Percentiles rank a stretch among this genome's conserved stretches.
These are phyloP conservation scores for Exephanes ischioxanthus DNA, from an alignment of 2,888 invertebrate genomes.

Conservation along the genomic window DNA sequence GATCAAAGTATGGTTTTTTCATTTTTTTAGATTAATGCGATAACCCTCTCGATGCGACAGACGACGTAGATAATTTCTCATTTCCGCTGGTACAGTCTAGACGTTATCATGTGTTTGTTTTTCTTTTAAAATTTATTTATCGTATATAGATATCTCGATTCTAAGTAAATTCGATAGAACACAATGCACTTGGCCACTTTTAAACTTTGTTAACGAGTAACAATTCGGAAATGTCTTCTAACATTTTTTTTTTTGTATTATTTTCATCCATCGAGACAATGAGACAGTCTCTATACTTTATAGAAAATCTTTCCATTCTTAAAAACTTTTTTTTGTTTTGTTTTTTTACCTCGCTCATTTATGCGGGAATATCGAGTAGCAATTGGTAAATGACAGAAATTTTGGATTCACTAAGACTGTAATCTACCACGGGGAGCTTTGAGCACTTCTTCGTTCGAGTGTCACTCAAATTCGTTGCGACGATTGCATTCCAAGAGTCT, in stretches of 20 bases:
- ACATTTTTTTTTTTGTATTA: conserved; percentile 3
- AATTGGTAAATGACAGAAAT: conserved; percentile 24
- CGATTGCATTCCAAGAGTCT: conserved; percentile 44
- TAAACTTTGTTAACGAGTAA: conserved; percentile 45
- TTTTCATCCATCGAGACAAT: not conserved
- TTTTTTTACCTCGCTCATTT: not conserved
- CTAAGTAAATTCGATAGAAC: conserved; percentile 53
- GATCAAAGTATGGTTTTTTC: conserved; percentile 18
- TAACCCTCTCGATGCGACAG: conserved; percentile 20
- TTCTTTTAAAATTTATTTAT: conserved; percentile 13
- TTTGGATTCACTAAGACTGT: conserved; percentile 29
- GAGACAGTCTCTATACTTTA: conserved; percentile 11
- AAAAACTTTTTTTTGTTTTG: conserved; percentile 25
- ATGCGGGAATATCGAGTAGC: conserved; percentile 22
- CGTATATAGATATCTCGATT: conserved; percentile 35
- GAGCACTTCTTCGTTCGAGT: conserved; percentile 67
- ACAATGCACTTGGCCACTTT: conserved; percentile 61
- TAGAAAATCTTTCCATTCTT: conserved; percentile 55
- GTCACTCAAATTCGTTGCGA: conserved; percentile 66
- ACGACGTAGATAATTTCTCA: conserved; percentile 29
- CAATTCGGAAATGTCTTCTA: conserved; percentile 48
- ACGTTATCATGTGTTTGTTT: not conserved
- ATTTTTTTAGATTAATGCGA: conserved; percentile 19
- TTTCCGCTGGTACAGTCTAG: not conserved
- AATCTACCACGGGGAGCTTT: conserved; percentile 42